phyloP scores from a whole-genome alignment of 1,140 invertebrate species.

The Drosophila azteca region DNA sequence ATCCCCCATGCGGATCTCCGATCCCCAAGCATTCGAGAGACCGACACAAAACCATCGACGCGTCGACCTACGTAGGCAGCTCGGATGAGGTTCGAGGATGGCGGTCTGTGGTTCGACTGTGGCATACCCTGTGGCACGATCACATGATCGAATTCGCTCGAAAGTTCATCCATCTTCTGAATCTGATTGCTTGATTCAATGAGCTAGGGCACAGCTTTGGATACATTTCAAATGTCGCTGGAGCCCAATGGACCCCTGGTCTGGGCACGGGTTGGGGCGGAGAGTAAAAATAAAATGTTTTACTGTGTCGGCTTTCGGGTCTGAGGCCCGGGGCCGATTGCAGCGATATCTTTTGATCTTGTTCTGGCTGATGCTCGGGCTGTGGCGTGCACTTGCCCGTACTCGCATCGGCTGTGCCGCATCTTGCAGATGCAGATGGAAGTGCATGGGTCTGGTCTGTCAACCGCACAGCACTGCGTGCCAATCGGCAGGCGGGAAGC shows the following conservation, averaged over 20 bases:
- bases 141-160: too few species aligned
- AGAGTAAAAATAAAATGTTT: too few species aligned
- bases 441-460: conserved; percentile 33
- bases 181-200: neutral
- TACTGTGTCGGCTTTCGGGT: conserved; percentile 6
- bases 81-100: neutral
- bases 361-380: conserved; percentile 10
- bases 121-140: conserved; percentile 5
- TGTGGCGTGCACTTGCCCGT: conserved; percentile 12
- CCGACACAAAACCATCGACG: conserved; percentile 40
- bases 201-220: too few species aligned
- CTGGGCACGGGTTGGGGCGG: too few species aligned
- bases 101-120: neutral
- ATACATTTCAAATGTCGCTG: neutral
- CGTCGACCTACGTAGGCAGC: conserved; percentile 44
- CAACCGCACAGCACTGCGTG: conserved; percentile 14
- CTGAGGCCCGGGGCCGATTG: conserved; percentile 35
- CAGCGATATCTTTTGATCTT: conserved; percentile 67
- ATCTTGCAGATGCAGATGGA: neutral
- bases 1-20: too few species aligned
- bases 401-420: too few species aligned
- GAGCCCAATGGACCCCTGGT: conserved; percentile 14
- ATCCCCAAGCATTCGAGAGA: conserved; percentile 19
- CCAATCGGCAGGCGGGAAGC: conserved; percentile 3
- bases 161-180: neutral